Conservation (phyloP, 1,140 invertebrate species). For the Drosophila bocqueti region DNA sequence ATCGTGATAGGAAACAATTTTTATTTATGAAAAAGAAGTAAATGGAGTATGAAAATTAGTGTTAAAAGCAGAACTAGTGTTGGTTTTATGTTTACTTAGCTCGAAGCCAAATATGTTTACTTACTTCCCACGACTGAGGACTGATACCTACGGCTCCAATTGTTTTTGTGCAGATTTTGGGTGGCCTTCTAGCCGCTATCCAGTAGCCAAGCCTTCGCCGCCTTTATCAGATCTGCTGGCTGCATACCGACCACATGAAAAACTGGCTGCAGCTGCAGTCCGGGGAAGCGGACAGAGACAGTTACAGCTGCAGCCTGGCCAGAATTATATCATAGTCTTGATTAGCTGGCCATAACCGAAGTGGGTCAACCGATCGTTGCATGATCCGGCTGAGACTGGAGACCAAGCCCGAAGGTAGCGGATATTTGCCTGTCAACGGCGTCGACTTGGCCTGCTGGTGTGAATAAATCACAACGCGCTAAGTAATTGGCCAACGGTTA, state of each 20-base stretch:
- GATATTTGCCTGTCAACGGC: slow-evolving; percentile 66
- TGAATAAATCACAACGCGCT: slow-evolving; percentile 53
- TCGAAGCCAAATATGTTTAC: slow-evolving; percentile 4
- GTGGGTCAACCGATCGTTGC: slow-evolving; percentile 49
- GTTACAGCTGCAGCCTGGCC: slow-evolving; percentile 54
- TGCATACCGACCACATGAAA: slow-evolving; percentile 29
- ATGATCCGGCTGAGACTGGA: slow-evolving; percentile 32
- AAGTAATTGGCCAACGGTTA: slow-evolving; percentile 79
- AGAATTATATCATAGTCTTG: slow-evolving; percentile 71
- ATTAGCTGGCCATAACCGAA: slow-evolving; percentile 48
- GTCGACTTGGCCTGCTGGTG: slow-evolving; percentile 28
- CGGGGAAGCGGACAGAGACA: slow-evolving; percentile 42
- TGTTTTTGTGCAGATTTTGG: slow-evolving; percentile 19
- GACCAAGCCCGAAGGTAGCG: slow-evolving; percentile 40
- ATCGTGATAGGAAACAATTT: background rate
- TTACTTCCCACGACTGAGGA: slow-evolving; percentile 11
- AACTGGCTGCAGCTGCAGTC: slow-evolving; percentile 51
- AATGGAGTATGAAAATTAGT: background rate
- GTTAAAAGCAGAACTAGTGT: background rate
- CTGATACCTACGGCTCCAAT: slow-evolving; percentile 1
- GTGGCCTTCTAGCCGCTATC: slow-evolving; percentile 35
- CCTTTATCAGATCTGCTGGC: slow-evolving; percentile 36
- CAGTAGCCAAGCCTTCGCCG: slow-evolving; percentile 25
- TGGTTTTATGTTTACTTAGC: background rate
- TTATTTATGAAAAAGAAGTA: background rate